A percentile compares a stretch with the other conserved stretches of the same genome.
Evolutionary conservation across 2,888 invertebrate species (phyloP).

Genomic region (Nezara viridula): DNA sequence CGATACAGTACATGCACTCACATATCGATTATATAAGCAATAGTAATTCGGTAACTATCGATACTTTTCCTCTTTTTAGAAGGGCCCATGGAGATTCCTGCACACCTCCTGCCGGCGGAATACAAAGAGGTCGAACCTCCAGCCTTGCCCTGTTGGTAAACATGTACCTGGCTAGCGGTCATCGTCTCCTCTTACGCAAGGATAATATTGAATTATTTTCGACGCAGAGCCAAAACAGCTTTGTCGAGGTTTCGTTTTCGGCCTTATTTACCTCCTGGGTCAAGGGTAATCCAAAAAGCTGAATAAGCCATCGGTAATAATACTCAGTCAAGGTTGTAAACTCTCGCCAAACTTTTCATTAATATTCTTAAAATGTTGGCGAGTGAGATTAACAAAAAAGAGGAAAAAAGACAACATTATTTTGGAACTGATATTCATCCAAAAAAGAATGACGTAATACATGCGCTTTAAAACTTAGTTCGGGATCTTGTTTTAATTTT

Average conservation of each 20-base stretch:
- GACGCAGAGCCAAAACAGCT: neutral
- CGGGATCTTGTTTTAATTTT: too few species aligned
- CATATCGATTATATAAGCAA: neutral
- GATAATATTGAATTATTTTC: neutral
- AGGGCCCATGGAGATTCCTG: neutral
- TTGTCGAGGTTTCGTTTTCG: neutral
- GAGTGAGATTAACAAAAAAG: too few species aligned
- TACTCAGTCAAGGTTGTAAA: neutral
- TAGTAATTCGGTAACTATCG: neutral
- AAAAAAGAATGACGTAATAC: too few species aligned
- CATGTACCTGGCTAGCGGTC: neutral
- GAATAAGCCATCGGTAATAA: neutral
- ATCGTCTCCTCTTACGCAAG: neutral
- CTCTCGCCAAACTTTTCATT: neutral
- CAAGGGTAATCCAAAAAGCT: neutral
- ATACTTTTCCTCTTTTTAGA: neutral
- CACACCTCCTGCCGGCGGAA: neutral
- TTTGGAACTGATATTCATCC: too few species aligned
- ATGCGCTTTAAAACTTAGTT: too few species aligned
- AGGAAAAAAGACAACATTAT: too few species aligned
- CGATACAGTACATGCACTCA: neutral
- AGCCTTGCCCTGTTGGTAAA: neutral
- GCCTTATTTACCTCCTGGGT: neutral
- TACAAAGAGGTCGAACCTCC: neutral
- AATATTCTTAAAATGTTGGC: neutral